Evolutionary conservation across 2,888 invertebrate species (phyloP).

Genomic region (Tholera decimalis): DNA sequence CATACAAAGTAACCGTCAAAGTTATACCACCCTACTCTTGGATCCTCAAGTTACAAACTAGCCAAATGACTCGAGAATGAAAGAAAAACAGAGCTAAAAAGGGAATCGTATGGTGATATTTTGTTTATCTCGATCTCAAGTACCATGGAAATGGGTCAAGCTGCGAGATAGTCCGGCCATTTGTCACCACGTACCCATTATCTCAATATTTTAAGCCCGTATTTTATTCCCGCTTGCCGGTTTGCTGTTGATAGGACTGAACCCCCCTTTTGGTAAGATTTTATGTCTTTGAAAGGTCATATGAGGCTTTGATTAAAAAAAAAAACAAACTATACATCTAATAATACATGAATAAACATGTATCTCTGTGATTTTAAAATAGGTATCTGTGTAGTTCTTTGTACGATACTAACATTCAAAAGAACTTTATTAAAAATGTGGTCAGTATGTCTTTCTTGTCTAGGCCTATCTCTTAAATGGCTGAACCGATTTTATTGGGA

Average conservation of each 20-base stretch:
- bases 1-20: background rate
- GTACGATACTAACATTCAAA: too few relatives aligned
- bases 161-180: conserved; percentile 29
- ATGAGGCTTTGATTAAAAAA: background rate
- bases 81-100: conserved; percentile 19
- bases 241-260: conserved; percentile 11
- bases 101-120: conserved; percentile 13
- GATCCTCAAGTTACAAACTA: background rate
- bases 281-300: background rate
- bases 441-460: too few relatives aligned
- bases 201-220: conserved; percentile 40
- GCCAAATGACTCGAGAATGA: background rate
- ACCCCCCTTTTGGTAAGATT: conserved; percentile 12
- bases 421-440: too few relatives aligned
- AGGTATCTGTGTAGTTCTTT: too few relatives aligned
- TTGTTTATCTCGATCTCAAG: conserved; percentile 43
- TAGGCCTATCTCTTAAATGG: too few relatives aligned
- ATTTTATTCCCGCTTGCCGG: conserved; percentile 26
- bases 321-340: too few relatives aligned
- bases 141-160: conserved; percentile 51
- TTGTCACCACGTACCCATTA: conserved; percentile 45
- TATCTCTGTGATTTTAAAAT: too few relatives aligned
- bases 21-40: too few relatives aligned
- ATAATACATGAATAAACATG: too few relatives aligned
- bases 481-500: too few relatives aligned